Percentiles rank a stretch among this genome's conserved stretches.
Conservation (phyloP, 2,797 vertebrate species). For the Fistularia commersonii region DNA sequence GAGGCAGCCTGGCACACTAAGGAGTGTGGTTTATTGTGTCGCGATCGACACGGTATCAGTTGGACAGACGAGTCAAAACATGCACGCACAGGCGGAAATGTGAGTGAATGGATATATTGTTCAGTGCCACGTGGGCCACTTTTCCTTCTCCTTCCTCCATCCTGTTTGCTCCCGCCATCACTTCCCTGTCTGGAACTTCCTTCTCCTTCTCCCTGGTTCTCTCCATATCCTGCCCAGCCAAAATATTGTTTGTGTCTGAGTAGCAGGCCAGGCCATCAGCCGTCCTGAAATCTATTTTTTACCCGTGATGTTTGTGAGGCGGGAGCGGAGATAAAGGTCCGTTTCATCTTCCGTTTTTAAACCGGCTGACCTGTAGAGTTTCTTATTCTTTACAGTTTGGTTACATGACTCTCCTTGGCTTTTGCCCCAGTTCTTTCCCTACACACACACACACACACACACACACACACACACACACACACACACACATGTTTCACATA, state of each 20-base stretch:
- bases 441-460: background rate
- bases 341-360: background rate
- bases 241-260: conserved; percentile 34
- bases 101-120: conserved; percentile 38
- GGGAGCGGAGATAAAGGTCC: conserved; percentile 29
- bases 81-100: conserved; percentile 4
- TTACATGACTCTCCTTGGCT: background rate
- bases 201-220: background rate
- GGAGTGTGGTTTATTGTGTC: background rate
- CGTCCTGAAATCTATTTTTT: conserved; percentile 40
- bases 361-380: background rate
- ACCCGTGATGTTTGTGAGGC: conserved; percentile 29
- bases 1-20: too few relatives aligned
- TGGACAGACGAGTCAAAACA: conserved; percentile 22
- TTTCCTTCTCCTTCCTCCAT: conserved; percentile 45
- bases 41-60: background rate
- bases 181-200: conserved; percentile 32
- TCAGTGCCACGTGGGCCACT: conserved; percentile 40
- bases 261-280: conserved; percentile 14
- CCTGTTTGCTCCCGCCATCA: conserved; percentile 33
- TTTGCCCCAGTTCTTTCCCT: background rate
- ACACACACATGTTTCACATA: conserved; percentile 22
- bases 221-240: conserved; percentile 12
- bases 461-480: conserved; percentile 31
- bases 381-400: too few relatives aligned